Evolutionary conservation across 2,888 invertebrate species (phyloP).

Genomic region (Temnothorax rugatulus): DNA sequence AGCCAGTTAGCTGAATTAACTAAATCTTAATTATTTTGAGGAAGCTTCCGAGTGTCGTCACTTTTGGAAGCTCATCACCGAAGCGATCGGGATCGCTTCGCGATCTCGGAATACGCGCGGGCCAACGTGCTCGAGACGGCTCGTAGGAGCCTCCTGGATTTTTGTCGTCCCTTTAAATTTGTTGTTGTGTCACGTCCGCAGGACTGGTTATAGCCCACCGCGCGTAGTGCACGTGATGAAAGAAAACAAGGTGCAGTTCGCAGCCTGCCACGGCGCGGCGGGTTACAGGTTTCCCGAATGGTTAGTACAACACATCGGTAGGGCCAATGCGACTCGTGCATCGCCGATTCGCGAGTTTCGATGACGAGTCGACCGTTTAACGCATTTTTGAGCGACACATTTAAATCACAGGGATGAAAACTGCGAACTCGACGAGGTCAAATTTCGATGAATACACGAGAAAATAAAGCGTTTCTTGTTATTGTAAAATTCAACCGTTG

Average conservation of each 20-base stretch:
- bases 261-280: slow-evolving; percentile 72
- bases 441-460: neutral
- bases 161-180: slow-evolving; percentile 78
- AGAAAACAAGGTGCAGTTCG: slow-evolving; percentile 77
- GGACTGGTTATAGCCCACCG: slow-evolving; percentile 59
- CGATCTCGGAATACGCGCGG: neutral
- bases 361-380: neutral
- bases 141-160: slow-evolving; percentile 58
- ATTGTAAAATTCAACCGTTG: neutral
- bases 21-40: slow-evolving; percentile 15
- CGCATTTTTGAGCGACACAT: neutral
- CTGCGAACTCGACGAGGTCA: slow-evolving; percentile 4
- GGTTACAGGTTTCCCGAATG: slow-evolving; percentile 78
- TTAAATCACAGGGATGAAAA: neutral
- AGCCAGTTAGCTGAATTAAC: neutral
- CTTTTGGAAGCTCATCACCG: neutral
- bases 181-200: slow-evolving; percentile 74
- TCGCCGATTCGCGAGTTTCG: slow-evolving; percentile 27
- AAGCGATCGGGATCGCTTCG: neutral
- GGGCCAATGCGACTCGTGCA: slow-evolving; percentile 45
- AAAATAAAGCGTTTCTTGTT: neutral
- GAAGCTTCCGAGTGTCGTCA: neutral
- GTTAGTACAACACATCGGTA: slow-evolving; percentile 71
- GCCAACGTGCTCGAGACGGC: slow-evolving; percentile 53
- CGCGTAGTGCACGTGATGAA: slow-evolving; percentile 76